Evolutionary conservation across 2,888 invertebrate species (phyloP).

Genomic region (Macrosiphum euphorbiae): DNA sequence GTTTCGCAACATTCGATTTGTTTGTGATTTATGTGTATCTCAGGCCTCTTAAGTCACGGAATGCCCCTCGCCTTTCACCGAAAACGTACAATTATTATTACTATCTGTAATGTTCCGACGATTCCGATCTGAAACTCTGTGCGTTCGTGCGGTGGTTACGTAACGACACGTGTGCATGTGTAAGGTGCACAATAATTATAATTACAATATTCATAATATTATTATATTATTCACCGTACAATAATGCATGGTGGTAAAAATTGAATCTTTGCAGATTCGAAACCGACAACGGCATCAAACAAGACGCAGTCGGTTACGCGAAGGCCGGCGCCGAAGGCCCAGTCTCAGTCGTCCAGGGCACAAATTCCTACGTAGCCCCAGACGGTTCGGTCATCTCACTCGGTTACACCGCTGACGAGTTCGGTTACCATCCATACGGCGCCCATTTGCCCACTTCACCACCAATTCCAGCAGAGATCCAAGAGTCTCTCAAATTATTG

Average conservation of each 20-base stretch:
- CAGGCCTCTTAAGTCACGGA: neutral
- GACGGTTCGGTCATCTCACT: conserved; percentile 77
- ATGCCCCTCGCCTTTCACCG: neutral
- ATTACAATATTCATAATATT: neutral
- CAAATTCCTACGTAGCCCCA: conserved; percentile 80
- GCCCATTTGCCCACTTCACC: conserved; percentile 85
- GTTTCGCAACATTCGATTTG: conserved; percentile 12
- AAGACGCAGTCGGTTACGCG: conserved; percentile 72
- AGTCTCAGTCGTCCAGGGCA: conserved; percentile 76
- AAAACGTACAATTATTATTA: conserved; percentile 9
- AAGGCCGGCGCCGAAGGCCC: conserved; percentile 74
- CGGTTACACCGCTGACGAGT: conserved; percentile 71
- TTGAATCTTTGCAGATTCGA: conserved; percentile 69
- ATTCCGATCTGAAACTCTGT: neutral
- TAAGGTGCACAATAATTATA: neutral
- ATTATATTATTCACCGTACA: neutral
- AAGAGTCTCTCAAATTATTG: conserved; percentile 67
- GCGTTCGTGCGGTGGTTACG: neutral
- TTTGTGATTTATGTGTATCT: neutral
- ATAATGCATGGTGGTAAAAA: neutral
- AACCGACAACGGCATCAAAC: conserved; percentile 72
- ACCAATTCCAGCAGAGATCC: conserved; percentile 79
- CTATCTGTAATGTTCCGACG: neutral
- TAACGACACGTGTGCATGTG: neutral
- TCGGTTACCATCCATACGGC: conserved; percentile 74